Percentiles rank a stretch among this genome's conserved stretches.
Evolutionary conservation across 2,797 vertebrate genomes (phyloP).

Genomic region (Balearica regulorum): DNA sequence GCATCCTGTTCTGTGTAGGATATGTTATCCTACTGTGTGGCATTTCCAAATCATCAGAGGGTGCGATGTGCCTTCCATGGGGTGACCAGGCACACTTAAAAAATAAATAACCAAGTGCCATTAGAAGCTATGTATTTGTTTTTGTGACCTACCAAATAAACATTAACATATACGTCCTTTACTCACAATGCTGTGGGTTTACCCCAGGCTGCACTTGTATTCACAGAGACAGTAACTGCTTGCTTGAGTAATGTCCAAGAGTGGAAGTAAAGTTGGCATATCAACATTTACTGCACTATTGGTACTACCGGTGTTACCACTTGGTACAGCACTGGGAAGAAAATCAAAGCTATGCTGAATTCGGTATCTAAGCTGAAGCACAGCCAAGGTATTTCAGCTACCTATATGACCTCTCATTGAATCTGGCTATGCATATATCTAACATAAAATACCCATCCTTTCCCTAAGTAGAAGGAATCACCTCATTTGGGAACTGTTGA

Average conservation of each 20-base stretch:
- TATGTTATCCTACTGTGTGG: fast-evolving
- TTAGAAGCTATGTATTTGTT: neutral
- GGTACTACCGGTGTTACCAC: neutral
- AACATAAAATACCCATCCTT: neutral
- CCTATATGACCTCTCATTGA: neutral
- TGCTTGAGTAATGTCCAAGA: neutral
- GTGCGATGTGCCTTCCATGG: neutral
- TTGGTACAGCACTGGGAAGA: neutral
- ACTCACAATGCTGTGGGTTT: neutral
- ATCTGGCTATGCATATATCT: neutral
- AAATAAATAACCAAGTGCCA: neutral
- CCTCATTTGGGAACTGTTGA: neutral
- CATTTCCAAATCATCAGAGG: neutral
- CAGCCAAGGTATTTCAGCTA: neutral
- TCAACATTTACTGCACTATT: neutral
- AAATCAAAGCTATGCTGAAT: neutral
- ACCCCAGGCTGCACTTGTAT: neutral
- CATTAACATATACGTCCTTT: neutral
- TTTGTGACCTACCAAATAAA: neutral
- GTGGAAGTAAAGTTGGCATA: neutral
- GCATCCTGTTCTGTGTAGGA: neutral
- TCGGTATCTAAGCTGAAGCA: neutral
- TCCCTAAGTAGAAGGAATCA: neutral
- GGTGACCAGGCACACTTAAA: neutral
- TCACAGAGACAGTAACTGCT: neutral